Conservation (phyloP, 1,140 invertebrate genomes). For the Eriocheir sinensis region DNA sequence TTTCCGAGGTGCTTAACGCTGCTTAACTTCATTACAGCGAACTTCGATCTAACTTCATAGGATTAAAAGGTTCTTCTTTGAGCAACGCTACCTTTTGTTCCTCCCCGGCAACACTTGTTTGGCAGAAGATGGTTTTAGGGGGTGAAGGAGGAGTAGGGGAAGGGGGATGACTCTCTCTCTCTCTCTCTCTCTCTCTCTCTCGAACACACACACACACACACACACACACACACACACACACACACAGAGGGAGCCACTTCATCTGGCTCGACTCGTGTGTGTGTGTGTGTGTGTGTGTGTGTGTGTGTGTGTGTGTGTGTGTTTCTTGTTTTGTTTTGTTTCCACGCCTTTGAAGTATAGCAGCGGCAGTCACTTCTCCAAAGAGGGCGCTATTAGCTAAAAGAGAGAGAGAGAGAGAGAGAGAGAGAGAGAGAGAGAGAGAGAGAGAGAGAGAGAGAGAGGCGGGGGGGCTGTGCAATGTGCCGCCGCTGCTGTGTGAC, state of each 20-base stretch:
- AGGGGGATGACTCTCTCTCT: slow-evolving; percentile 44
- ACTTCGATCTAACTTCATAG: neutral
- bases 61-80: neutral
- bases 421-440: neutral
- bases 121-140: no score
- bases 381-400: neutral
- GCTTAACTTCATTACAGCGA: no score
- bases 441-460: no score
- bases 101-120: no score
- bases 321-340: neutral
- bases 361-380: neutral
- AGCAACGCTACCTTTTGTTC: no score
- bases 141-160: no score
- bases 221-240: neutral
- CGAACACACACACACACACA: neutral
- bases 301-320: no score
- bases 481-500: no score
- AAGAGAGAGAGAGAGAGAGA: neutral
- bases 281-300: no score
- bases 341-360: neutral
- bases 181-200: slow-evolving; percentile 41
- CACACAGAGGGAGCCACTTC: neutral
- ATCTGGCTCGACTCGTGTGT: slow-evolving; percentile 35
- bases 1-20: no score
- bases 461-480: no score